Conservation (phyloP, 2,797 vertebrate genomes). For the Acanthis flammea region DNA sequence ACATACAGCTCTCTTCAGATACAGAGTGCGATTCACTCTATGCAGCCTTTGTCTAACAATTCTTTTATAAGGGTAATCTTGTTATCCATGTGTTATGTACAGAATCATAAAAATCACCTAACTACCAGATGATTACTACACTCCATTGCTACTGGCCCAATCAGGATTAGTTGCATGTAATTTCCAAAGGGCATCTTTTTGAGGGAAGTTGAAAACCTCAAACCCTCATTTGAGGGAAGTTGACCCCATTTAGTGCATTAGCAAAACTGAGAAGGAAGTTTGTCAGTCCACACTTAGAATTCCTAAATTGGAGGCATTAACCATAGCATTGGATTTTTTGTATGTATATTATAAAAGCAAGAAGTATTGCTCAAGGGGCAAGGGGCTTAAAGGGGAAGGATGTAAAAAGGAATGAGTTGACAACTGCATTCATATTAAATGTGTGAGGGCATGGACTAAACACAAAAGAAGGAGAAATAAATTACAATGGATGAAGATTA, state of each 20-base stretch:
- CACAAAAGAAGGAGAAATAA: neutral
- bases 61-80: neutral
- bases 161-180: neutral
- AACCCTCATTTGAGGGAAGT: no score
- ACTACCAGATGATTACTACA: neutral
- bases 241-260: neutral
- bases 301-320: neutral
- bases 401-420: neutral
- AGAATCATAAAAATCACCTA: neutral
- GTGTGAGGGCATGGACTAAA: neutral
- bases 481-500: neutral
- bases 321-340: rapidly evolving
- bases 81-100: neutral
- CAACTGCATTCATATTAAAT: neutral
- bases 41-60: neutral
- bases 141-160: neutral
- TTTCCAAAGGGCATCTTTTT: neutral
- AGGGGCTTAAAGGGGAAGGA: neutral
- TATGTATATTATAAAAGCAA: neutral
- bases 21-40: neutral
- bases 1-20: neutral
- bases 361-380: neutral
- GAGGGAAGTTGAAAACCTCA: neutral
- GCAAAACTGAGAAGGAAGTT: neutral
- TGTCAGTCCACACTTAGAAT: neutral